A percentile compares a stretch with the other conserved stretches of the same genome.
These are phyloP conservation scores for Wasmannia auropunctata DNA, from an alignment of 1,140 invertebrate genomes.

Conservation along the genomic window DNA sequence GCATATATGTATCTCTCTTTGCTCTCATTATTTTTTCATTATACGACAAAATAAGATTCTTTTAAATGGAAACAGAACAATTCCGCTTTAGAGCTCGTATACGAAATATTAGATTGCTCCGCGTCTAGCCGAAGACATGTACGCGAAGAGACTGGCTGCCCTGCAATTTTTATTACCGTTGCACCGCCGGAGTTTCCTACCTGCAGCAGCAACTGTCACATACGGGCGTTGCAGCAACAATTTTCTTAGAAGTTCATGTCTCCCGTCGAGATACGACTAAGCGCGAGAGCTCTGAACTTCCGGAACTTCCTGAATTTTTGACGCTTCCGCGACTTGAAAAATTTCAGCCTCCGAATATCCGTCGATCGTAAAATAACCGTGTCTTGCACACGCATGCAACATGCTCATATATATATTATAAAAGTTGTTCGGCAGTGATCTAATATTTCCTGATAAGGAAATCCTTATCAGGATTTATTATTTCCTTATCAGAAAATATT, in stretches of 20 bases:
- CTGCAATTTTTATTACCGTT: slow-evolving; percentile 37
- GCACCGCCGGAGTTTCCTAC: neutral
- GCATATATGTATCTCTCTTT: neutral
- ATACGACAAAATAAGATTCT: neutral
- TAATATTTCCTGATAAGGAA: neutral
- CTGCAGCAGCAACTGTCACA: slow-evolving; percentile 5
- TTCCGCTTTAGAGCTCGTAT: neutral
- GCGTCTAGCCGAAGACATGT: neutral
- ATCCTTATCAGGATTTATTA: no score
- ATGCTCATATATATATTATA: no score
- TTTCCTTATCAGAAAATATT: neutral
- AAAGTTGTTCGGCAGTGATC: neutral
- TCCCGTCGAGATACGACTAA: neutral
- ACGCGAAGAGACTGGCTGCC: neutral
- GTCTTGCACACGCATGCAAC: neutral
- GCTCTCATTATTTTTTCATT: neutral
- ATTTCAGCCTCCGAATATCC: neutral
- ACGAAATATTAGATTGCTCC: neutral
- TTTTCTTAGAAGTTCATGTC: slow-evolving; percentile 19
- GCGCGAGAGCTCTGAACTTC: neutral
- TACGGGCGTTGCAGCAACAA: slow-evolving; percentile 22
- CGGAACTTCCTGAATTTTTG: slow-evolving; percentile 28
- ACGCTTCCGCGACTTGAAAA: slow-evolving; percentile 10
- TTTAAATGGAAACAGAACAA: neutral
- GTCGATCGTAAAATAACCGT: neutral